Conservation (phyloP, 2,888 invertebrate species). For the Pristionchus mayeri region DNA sequence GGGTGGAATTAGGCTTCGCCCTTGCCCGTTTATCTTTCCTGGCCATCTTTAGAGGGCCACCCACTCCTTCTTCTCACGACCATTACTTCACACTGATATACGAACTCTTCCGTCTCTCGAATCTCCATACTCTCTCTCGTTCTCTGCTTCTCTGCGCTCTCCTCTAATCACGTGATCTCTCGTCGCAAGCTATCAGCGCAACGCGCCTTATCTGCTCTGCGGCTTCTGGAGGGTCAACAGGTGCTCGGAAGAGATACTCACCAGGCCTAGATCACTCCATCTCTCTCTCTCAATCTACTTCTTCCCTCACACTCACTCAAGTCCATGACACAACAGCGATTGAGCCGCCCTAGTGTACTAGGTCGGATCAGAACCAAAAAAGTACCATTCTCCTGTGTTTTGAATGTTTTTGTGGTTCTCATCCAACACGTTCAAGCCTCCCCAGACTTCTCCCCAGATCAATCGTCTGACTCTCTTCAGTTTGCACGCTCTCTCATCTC, state of each 20-base stretch:
- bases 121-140: neutral
- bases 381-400: no score
- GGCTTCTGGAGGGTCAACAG: slow-evolving; percentile 9
- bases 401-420: no score
- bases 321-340: neutral
- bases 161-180: neutral
- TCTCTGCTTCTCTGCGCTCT: neutral
- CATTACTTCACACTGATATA: slow-evolving; percentile 17
- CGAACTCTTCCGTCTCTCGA: neutral
- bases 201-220: neutral
- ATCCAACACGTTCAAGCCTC: no score
- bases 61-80: slow-evolving; percentile 18
- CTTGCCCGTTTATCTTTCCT: slow-evolving; percentile 18
- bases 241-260: slow-evolving; percentile 35
- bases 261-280: no score
- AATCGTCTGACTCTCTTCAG: no score
- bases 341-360: no score
- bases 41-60: neutral
- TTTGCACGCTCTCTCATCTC: no score
- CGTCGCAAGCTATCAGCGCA: neutral
- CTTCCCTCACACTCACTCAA: neutral
- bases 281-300: slow-evolving; percentile 9
- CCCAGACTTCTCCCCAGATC: no score
- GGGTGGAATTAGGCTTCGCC: slow-evolving; percentile 27
- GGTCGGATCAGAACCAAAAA: no score